These are phyloP conservation scores for Hemicentrotus pulcherrimus DNA, from an alignment of 35 echinoderm and acorn worm genomes.

Conservation along the genomic window DNA sequence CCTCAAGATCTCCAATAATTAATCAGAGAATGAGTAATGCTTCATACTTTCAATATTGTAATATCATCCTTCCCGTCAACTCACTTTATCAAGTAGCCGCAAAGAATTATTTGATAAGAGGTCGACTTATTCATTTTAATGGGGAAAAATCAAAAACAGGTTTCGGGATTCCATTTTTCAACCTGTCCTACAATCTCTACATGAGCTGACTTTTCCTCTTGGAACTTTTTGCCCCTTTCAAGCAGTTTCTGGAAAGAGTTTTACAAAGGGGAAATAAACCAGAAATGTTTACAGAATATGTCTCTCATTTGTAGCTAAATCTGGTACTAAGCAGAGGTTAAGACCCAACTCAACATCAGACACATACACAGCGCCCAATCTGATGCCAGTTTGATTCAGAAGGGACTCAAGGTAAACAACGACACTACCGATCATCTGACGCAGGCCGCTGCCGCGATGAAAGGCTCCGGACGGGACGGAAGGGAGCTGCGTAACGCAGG, in stretches of 20 bases:
- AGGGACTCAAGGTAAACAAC: constrained; percentile 30
- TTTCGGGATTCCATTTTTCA: neutral
- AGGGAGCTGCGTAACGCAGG: neutral
- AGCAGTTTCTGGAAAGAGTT: neutral
- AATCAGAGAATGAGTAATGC: constrained; percentile 18
- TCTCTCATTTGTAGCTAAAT: constrained; percentile 47
- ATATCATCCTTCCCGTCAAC: neutral
- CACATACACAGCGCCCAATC: neutral
- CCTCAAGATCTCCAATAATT: constrained; percentile 1
- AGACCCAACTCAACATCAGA: constrained; percentile 21
- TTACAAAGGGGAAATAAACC: neutral
- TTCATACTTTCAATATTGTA: neutral
- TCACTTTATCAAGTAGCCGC: neutral
- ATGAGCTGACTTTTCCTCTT: neutral
- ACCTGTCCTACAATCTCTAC: neutral
- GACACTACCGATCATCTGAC: constrained; percentile 37
- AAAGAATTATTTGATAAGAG: neutral
- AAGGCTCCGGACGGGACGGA: neutral
- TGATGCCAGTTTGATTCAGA: neutral
- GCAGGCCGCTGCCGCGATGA: constrained; percentile 52
- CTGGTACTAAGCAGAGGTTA: constrained; percentile 4
- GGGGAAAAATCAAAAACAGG: neutral
- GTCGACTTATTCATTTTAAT: neutral
- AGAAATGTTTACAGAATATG: constrained; percentile 43
- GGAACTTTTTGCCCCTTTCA: neutral